These are phyloP conservation scores for Hydrophis major DNA, from an alignment of 2,797 vertebrate species.

Conservation along the genomic window DNA sequence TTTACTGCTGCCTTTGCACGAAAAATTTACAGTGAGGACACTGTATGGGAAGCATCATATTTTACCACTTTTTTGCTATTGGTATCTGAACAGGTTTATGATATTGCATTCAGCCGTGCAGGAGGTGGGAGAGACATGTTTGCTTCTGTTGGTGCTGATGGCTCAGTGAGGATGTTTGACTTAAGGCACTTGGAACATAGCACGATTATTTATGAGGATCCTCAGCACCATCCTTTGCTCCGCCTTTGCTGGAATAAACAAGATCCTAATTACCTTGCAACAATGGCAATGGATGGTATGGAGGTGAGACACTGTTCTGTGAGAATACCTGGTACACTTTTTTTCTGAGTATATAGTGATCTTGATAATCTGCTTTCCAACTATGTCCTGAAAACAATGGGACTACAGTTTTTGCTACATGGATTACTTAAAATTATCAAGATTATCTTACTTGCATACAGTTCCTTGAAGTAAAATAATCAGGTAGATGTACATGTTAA, in stretches of 20 bases:
- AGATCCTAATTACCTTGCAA: slow-evolving; percentile 97
- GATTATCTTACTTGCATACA: background rate
- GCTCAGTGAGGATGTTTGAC: slow-evolving; percentile 97
- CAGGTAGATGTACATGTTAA: background rate
- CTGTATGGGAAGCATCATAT: too few relatives aligned
- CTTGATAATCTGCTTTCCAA: background rate
- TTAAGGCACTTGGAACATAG: slow-evolving; percentile 97
- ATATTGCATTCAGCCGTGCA: slow-evolving; percentile 96
- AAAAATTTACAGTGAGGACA: background rate
- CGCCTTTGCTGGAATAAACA: slow-evolving; percentile 99
- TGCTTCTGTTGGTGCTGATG: slow-evolving; percentile 94
- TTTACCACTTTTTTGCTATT: background rate
- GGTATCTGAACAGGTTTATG: slow-evolving; percentile 83
- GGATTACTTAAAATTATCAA: background rate
- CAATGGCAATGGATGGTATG: slow-evolving; percentile 99
- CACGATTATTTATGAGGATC: slow-evolving; percentile 99
- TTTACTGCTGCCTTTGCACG: background rate
- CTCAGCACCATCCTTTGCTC: slow-evolving; percentile 95
- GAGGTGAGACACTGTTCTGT: slow-evolving; percentile 77
- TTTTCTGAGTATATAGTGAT: background rate
- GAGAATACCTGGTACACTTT: accelerated
- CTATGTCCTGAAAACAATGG: background rate
- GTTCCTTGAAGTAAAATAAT: background rate
- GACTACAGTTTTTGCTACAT: background rate
- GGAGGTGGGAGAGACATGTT: slow-evolving; percentile 97